phyloP scores from a whole-genome alignment of 2,797 vertebrate species.

The Neosalanx taihuensis region DNA sequence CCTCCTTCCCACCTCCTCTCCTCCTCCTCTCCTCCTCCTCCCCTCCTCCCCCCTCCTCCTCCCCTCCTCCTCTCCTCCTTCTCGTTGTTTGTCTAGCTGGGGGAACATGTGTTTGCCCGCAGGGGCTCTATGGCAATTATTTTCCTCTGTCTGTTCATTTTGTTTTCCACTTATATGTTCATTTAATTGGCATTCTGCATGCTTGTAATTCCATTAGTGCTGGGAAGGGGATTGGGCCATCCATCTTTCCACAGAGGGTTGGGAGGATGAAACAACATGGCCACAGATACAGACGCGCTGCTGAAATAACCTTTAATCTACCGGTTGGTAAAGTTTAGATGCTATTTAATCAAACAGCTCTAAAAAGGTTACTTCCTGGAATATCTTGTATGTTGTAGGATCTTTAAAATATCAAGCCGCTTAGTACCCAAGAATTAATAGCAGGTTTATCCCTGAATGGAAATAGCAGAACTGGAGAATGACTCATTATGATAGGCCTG shows the following conservation, averaged over 20 bases:
- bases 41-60: slow-evolving; percentile 18
- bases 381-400: too few species aligned
- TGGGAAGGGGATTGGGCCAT: slow-evolving; percentile 61
- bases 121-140: slow-evolving; percentile 68
- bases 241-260: slow-evolving; percentile 20
- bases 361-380: neutral
- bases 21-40: neutral
- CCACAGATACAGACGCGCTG: neutral
- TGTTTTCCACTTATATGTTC: slow-evolving; percentile 64
- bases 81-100: slow-evolving; percentile 36
- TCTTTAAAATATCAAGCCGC: too few species aligned
- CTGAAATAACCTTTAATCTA: neutral
- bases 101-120: slow-evolving; percentile 72
- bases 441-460: neutral
- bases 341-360: neutral
- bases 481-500: too few species aligned
- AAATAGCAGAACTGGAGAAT: too few species aligned
- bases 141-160: slow-evolving; percentile 54
- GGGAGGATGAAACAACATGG: slow-evolving; percentile 20
- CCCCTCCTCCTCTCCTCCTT: slow-evolving; percentile 44
- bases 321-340: neutral
- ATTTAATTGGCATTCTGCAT: slow-evolving; percentile 70
- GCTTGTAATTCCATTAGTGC: slow-evolving; percentile 68
- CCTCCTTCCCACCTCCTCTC: neutral
- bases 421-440: neutral